Percentiles rank a stretch among this genome's conserved stretches.
These are phyloP conservation scores for Platorchestia sp. DNA, from an alignment of 1,140 invertebrate species.

Conservation along the genomic window DNA sequence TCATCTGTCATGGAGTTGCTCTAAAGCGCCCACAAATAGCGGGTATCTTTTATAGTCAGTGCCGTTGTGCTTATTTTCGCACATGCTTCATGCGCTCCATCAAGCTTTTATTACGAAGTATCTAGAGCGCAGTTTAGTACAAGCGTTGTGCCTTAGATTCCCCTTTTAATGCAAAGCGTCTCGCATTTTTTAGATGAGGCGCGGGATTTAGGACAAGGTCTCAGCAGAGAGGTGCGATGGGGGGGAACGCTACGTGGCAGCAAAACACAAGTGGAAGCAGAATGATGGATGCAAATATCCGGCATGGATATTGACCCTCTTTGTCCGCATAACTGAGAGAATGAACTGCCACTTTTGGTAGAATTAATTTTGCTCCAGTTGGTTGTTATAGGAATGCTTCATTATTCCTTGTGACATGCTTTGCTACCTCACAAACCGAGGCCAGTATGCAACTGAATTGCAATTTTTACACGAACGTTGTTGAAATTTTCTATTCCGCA, in stretches of 20 bases:
- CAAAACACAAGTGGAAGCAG: background rate
- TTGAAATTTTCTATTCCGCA: background rate
- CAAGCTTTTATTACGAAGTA: background rate
- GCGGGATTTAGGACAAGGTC: background rate
- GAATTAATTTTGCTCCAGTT: background rate
- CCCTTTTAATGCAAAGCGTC: background rate
- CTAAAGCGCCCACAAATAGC: conserved; percentile 7
- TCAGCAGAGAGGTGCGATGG: background rate
- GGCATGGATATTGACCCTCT: background rate
- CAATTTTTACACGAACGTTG: background rate
- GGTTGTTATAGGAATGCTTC: background rate
- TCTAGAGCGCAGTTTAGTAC: background rate
- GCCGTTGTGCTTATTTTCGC: background rate
- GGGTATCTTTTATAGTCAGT: background rate
- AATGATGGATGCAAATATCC: background rate
- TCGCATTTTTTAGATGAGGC: background rate
- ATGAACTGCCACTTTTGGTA: background rate
- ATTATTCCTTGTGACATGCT: background rate
- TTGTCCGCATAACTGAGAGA: background rate
- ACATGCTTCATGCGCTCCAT: background rate
- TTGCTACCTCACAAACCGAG: background rate
- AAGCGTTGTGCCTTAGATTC: background rate
- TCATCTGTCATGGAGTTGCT: conserved; percentile 23
- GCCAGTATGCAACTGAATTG: background rate
- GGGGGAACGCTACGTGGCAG: background rate